Evolutionary conservation across 2,797 vertebrate species (phyloP).

Genomic region (Sebastes trivittatus): DNA sequence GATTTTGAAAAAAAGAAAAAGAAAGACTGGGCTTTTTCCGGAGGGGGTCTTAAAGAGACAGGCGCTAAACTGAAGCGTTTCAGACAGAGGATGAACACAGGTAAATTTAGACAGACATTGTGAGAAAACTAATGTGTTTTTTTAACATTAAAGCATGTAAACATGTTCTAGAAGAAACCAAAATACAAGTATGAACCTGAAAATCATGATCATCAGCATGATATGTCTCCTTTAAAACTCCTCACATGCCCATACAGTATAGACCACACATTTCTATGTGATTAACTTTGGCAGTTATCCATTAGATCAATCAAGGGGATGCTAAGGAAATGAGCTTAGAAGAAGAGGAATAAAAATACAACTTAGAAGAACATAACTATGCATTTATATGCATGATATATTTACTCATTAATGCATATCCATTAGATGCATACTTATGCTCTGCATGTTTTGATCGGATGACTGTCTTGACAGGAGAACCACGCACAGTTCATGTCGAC

Average conservation of each 20-base stretch:
- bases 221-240: background rate
- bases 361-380: constrained; percentile 4
- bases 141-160: background rate
- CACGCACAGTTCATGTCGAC: constrained; percentile 25
- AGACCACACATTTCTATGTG: background rate
- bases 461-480: constrained; percentile 29
- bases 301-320: background rate
- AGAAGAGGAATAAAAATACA: background rate
- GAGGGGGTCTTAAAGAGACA: too few relatives aligned
- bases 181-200: background rate
- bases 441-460: constrained; percentile 22
- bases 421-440: constrained; percentile 12
- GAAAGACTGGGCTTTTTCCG: too few relatives aligned
- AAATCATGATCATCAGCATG: background rate
- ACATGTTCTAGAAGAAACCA: background rate
- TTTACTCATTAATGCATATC: constrained; percentile 28
- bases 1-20: too few relatives aligned
- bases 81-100: too few relatives aligned
- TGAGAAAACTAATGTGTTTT: too few relatives aligned
- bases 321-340: background rate
- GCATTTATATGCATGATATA: constrained; percentile 8
- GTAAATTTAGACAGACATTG: too few relatives aligned
- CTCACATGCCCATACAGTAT: background rate
- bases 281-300: background rate
- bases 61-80: too few relatives aligned